Conservation (phyloP, 2,888 invertebrate species). For the Troides oblongomaculatus region DNA sequence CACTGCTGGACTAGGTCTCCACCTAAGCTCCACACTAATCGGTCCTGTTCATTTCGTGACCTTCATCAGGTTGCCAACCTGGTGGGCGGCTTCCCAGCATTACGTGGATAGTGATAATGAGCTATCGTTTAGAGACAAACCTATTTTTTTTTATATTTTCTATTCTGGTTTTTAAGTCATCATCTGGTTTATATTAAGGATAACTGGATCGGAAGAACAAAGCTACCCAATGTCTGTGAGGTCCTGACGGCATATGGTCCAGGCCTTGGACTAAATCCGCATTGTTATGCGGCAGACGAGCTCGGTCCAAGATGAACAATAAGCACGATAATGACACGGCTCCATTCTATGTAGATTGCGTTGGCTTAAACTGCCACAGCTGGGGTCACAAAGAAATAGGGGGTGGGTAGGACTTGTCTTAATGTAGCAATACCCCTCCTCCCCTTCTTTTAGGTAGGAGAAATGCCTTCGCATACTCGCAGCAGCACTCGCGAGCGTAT, state of each 20-base stretch:
- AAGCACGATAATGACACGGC: slow-evolving; percentile 5
- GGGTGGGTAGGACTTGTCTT: neutral
- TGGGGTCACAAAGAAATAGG: neutral
- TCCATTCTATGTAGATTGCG: slow-evolving; percentile 24
- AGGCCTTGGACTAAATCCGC: slow-evolving; percentile 18
- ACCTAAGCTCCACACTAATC: too few species aligned
- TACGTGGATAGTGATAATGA: too few species aligned
- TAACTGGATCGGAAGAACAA: neutral
- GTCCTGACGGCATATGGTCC: neutral
- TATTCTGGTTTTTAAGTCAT: too few species aligned
- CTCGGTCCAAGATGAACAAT: slow-evolving; percentile 24
- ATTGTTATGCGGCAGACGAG: slow-evolving; percentile 11
- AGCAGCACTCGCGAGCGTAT: too few species aligned
- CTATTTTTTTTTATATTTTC: too few species aligned
- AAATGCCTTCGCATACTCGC: too few species aligned
- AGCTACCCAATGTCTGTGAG: neutral
- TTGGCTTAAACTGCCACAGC: slow-evolving; percentile 4
- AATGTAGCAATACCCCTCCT: neutral
- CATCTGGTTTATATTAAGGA: neutral
- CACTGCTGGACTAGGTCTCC: too few species aligned
- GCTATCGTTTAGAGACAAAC: too few species aligned
- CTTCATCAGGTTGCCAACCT: too few species aligned
- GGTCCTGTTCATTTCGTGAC: too few species aligned
- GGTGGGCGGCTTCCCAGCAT: too few species aligned
- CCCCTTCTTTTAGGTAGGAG: neutral